Evolutionary conservation across 2,113 vertebrate genomes (phyloP).

Genomic region (Sclerurus mexicanus): DNA sequence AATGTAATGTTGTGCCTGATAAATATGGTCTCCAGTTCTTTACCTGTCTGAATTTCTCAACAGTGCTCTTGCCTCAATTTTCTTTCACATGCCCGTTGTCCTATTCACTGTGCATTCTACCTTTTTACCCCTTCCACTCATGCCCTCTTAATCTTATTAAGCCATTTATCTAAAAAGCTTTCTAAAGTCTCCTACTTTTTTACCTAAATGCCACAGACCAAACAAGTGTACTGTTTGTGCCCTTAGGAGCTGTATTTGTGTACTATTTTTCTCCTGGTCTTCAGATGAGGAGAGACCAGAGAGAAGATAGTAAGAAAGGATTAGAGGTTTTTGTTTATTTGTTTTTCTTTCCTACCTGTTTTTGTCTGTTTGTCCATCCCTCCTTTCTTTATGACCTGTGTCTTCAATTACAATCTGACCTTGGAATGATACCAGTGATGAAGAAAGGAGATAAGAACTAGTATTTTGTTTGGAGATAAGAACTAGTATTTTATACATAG

Average conservation of each 20-base stretch:
- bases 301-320: neutral
- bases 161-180: neutral
- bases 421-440: neutral
- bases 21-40: neutral
- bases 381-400: neutral
- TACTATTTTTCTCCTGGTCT: neutral
- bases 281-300: neutral
- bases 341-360: neutral
- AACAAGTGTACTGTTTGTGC: neutral
- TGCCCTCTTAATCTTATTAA: neutral
- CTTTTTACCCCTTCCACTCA: neutral
- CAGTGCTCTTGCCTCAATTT: neutral
- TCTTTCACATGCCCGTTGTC: neutral
- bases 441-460: neutral
- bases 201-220: neutral
- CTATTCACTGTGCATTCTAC: neutral
- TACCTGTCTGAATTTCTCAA: neutral
- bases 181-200: neutral
- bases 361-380: neutral
- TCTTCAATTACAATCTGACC: neutral
- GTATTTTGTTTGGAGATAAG: neutral
- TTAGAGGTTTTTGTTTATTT: neutral
- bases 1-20: neutral
- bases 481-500: neutral
- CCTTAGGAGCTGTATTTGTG: neutral